Base-by-base conservation (phyloP, 1,140 invertebrate species). In the Pomacea maculata region DNA sequence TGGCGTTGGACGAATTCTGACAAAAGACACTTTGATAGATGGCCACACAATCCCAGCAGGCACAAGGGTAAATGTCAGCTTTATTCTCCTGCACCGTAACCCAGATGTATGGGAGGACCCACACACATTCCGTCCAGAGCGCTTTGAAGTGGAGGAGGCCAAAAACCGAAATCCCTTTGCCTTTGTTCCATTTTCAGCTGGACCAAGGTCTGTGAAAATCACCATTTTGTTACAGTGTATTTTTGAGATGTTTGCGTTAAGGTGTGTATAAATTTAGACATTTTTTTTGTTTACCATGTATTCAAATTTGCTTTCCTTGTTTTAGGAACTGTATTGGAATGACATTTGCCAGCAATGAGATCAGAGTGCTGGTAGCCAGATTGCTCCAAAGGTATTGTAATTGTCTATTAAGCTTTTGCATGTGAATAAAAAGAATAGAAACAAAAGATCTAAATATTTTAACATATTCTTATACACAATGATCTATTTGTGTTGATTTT, bases 1-100 rank as follows among this genome's bases (percentile, higher is more conserved):
- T 1, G 90, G 95, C 29, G 95, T 97, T 84, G 95, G 94, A 2
- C 92, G 96, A 84, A 91, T 94, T 81, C 86, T 95, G 4, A 94
- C 94, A 73, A 92, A 95, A 86, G 80, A 83, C 17, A 73, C 84
- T 54, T 79, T 77, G 87, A 86, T 93, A 17, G 87, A 89, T 25
- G 88, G 86, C 2, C 25, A 79, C 21, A 83, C 63, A 45, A 77
- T 88, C 14, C 86, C 86, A 1, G 68, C 77, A 11, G 88, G 88
- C 29, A 84, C 83, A 0, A 29, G 54, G 25, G 63, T 86, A 6
- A 34, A 25, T n/a, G 34, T 86, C 19, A 68, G 74, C 57, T 79
- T 89, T 12, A 80, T 84, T 67, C 64, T 72, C 19, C 75, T 86
- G 19, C 84, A 88, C 75, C 83, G 85, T 45, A 86, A 87, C 67